phyloP scores from a whole-genome alignment of 2,888 invertebrate species.

The Gerosis bhagava region DNA sequence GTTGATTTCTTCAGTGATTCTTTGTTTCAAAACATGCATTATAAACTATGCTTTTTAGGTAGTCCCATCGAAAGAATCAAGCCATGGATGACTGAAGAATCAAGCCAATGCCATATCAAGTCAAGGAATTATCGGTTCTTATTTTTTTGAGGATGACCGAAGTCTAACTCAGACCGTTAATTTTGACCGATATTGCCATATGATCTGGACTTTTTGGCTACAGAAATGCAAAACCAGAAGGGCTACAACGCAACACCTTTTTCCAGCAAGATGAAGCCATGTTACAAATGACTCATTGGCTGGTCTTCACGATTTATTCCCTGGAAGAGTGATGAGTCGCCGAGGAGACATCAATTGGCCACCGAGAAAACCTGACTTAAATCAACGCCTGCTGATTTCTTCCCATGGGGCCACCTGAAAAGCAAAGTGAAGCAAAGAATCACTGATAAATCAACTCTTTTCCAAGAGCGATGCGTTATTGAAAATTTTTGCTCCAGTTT shows the following conservation, averaged over 20 bases:
- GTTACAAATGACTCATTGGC: conserved; percentile 36
- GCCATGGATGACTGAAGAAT: no score
- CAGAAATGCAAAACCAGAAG: conserved; percentile 36
- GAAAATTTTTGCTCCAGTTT: neutral
- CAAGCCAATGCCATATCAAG: no score
- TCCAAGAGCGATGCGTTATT: conserved; percentile 34
- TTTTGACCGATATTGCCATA: no score
- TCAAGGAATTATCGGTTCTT: no score
- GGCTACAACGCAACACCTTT: conserved; percentile 36
- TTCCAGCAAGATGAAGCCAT: conserved; percentile 39
- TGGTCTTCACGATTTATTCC: conserved; percentile 38
- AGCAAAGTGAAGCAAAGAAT: conserved; percentile 38
- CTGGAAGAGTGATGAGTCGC: conserved; percentile 35
- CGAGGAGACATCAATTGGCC: conserved; percentile 37
- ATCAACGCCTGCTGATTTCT: no score
- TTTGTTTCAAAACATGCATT: no score
- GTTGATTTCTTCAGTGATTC: no score
- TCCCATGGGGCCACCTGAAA: conserved; percentile 36
- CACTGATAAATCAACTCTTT: conserved; percentile 37
- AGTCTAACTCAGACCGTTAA: no score
- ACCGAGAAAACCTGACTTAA: conserved; percentile 35
- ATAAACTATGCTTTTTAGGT: no score
- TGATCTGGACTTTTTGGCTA: no score
- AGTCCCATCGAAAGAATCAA: no score
- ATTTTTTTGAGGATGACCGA: no score